These are phyloP conservation scores for Odontocolon sp. DNA, from an alignment of 2,888 invertebrate species.

Conservation along the genomic window DNA sequence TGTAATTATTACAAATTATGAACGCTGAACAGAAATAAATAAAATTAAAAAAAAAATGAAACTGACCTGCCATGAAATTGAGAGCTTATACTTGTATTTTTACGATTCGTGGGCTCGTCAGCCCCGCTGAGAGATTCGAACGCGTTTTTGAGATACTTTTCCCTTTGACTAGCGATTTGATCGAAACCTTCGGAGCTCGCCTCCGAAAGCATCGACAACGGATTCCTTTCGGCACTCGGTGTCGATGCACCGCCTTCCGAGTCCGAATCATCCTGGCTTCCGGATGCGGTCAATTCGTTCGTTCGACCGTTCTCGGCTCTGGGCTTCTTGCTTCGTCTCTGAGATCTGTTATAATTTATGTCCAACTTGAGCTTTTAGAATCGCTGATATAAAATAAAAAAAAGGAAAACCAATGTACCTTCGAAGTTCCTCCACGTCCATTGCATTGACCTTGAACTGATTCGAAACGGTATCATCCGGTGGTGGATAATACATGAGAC, in stretches of 20 bases:
- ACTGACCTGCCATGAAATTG: constrained; percentile 79
- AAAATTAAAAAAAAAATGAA: too few relatives aligned
- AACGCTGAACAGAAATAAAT: too few relatives aligned
- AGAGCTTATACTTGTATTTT: constrained; percentile 79
- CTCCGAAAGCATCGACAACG: constrained; percentile 85
- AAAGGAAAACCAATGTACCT: constrained; percentile 81
- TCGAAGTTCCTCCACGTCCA: constrained; percentile 92
- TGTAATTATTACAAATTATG: too few relatives aligned
- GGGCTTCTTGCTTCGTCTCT: constrained; percentile 75
- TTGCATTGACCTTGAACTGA: constrained; percentile 93
- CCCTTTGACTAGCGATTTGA: constrained; percentile 83
- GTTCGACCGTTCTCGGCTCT: constrained; percentile 74
- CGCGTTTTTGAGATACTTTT: constrained; percentile 86
- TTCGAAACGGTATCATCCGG: constrained; percentile 85
- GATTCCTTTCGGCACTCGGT: constrained; percentile 91
- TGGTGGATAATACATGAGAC: constrained; percentile 89
- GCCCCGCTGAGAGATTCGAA: constrained; percentile 88
- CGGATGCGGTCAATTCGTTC: constrained; percentile 79
- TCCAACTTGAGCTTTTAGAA: too few relatives aligned
- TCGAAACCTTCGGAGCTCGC: constrained; percentile 88
- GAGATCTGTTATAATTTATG: constrained; percentile 67
- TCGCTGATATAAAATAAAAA: too few relatives aligned
- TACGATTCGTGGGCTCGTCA: constrained; percentile 80
- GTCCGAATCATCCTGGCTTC: constrained; percentile 88
- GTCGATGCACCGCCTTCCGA: constrained; percentile 86